Percentiles rank a stretch among this genome's conserved stretches.
phyloP scores from a whole-genome alignment of 2,113 vertebrate genomes.

The Leptobrachium ailaonicum region DNA sequence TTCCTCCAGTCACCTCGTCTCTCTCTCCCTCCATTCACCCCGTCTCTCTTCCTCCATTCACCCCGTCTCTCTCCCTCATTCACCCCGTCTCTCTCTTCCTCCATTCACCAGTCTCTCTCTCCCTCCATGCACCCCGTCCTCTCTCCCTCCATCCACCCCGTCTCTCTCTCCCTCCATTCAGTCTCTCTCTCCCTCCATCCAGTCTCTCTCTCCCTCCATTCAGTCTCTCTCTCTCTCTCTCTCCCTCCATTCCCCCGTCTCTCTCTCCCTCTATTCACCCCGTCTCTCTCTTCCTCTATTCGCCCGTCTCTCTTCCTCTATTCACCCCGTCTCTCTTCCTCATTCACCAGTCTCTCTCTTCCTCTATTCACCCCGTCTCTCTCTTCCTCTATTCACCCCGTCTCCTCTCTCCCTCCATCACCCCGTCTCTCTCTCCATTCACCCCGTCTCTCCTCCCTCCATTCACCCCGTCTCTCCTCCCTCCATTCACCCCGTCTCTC shows the following conservation, averaged over 20 bases:
- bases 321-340: background rate
- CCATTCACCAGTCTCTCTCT: background rate
- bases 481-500: no score
- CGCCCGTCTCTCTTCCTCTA: background rate
- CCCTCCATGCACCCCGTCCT: background rate
- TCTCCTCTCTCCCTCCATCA: no score
- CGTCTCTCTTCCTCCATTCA: background rate
- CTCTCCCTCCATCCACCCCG: background rate
- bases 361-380: background rate
- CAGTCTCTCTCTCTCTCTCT: background rate
- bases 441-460: no score
- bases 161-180: background rate
- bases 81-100: background rate
- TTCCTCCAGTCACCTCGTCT: background rate
- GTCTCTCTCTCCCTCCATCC: background rate
- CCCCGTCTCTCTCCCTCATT: background rate
- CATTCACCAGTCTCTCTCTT: background rate
- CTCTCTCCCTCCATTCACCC: background rate
- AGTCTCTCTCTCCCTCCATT: background rate
- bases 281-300: background rate
- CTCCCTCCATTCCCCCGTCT: background rate
- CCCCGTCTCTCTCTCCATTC: no score
- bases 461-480: no score
- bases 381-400: background rate
- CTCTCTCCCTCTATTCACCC: background rate